Evolutionary conservation across 1,140 invertebrate species (phyloP).

Genomic region (Scylla paramamosain): DNA sequence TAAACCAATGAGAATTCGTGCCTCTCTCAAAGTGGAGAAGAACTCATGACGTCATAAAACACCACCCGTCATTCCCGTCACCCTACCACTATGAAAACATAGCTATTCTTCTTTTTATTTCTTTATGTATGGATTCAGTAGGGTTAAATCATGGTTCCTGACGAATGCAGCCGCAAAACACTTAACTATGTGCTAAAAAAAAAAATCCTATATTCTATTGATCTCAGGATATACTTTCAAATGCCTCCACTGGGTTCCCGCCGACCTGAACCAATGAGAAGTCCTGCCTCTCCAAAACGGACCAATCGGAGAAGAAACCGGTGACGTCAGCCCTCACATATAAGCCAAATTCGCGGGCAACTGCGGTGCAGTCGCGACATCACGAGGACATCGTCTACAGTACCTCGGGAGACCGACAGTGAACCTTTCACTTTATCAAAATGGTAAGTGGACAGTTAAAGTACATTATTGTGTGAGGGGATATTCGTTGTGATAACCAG

Average conservation of each 20-base stretch:
- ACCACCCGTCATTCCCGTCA: no score
- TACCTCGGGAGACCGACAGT: conserved; percentile 57
- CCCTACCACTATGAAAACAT: no score
- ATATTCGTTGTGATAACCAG: neutral
- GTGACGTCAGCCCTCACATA: conserved; percentile 49
- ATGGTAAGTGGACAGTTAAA: conserved; percentile 13
- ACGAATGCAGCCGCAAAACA: no score
- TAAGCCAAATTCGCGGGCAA: conserved; percentile 83
- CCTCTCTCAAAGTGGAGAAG: no score
- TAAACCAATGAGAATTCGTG: no score
- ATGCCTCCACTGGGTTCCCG: neutral
- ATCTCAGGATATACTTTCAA: neutral
- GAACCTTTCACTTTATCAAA: neutral
- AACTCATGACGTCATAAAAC: no score
- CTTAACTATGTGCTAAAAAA: neutral
- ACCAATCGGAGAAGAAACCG: neutral
- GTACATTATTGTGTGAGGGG: neutral
- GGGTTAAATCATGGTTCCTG: no score
- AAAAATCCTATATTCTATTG: neutral
- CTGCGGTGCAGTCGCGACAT: conserved; percentile 86
- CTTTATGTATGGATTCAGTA: no score
- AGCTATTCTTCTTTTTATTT: no score
- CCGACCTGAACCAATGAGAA: neutral
- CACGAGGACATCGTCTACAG: conserved; percentile 59
- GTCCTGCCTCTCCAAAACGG: neutral